Percentiles rank a stretch among this genome's conserved stretches.
These are phyloP conservation scores for Oncorhynchus mykiss DNA, from an alignment of 2,113 vertebrate species.

Conservation along the genomic window DNA sequence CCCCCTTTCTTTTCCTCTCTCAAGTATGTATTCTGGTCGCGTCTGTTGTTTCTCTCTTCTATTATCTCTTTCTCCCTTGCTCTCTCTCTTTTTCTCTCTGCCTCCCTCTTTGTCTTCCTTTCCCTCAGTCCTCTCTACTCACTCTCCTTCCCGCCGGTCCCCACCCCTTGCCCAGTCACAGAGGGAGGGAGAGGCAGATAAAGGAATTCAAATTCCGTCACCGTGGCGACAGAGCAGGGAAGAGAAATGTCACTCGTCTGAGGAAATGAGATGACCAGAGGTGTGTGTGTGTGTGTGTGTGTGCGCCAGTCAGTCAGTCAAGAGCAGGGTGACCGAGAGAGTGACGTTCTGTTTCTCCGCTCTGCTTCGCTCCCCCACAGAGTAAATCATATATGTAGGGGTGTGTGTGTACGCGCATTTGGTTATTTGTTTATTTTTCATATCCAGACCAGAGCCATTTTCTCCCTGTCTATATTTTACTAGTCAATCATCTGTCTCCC, in stretches of 20 bases:
- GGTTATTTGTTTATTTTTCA: conserved; percentile 20
- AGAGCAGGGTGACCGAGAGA: conserved; percentile 60
- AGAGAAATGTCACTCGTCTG: conserved; percentile 63
- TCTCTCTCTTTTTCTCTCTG: conserved; percentile 45
- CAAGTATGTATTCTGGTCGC: conserved; percentile 44
- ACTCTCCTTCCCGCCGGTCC: conserved; percentile 54
- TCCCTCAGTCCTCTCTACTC: conserved; percentile 22
- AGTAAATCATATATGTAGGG: conserved; percentile 52
- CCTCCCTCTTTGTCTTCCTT: conserved; percentile 2
- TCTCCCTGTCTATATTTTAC: conserved; percentile 57
- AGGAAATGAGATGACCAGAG: conserved; percentile 68
- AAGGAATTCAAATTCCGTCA: conserved; percentile 76
- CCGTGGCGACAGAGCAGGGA: conserved; percentile 50
- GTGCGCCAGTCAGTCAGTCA: conserved; percentile 35
- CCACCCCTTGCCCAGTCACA: conserved; percentile 65
- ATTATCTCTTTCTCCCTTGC: conserved; percentile 16
- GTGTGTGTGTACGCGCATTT: conserved; percentile 13
- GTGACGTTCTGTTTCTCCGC: conserved; percentile 53
- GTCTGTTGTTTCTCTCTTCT: conserved; percentile 11
- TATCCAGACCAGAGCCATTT: conserved; percentile 36
- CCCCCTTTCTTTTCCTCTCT: conserved; percentile 38
- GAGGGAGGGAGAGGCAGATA: conserved; percentile 58
- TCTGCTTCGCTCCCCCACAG: conserved; percentile 38
- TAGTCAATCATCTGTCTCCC: conserved; percentile 64
- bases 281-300: conserved; percentile 15